These are phyloP conservation scores for Empidonax alnorum DNA, from an alignment of 2,113 vertebrate species.

Conservation along the genomic window DNA sequence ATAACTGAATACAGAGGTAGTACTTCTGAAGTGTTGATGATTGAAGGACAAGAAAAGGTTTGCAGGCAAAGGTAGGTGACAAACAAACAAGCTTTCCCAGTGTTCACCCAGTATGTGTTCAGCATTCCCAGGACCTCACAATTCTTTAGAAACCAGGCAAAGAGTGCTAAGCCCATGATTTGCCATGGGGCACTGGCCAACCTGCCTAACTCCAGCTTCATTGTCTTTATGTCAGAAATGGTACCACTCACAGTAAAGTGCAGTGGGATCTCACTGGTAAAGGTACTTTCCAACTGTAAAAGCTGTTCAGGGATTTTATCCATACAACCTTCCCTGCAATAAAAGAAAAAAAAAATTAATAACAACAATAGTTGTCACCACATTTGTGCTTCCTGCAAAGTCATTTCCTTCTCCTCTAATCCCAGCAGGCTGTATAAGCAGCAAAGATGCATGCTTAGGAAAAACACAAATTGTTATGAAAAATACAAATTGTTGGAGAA, in stretches of 20 bases:
- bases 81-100: not conserved
- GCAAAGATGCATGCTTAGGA: not conserved
- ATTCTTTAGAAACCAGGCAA: not conserved
- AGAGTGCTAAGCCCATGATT: not conserved
- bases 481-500: not conserved
- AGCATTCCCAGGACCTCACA: not conserved
- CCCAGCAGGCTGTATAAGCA: not conserved
- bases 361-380: not conserved
- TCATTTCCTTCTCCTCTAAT: not conserved
- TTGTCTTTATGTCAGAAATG: not conserved
- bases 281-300: not conserved
- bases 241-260: not conserved
- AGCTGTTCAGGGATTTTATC: not conserved
- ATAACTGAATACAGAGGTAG: not conserved
- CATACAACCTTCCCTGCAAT: not conserved
- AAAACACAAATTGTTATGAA: not conserved
- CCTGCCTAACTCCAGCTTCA: not conserved
- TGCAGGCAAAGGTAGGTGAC: not conserved
- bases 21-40: not conserved
- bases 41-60: not conserved
- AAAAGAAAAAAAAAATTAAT: not conserved
- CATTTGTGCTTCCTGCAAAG: not conserved
- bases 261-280: not conserved
- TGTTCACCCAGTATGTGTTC: not conserved
- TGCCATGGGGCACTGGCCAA: not conserved